Evolutionary conservation across 2,888 invertebrate genomes (phyloP).

Genomic region (Odontomyia ornata): DNA sequence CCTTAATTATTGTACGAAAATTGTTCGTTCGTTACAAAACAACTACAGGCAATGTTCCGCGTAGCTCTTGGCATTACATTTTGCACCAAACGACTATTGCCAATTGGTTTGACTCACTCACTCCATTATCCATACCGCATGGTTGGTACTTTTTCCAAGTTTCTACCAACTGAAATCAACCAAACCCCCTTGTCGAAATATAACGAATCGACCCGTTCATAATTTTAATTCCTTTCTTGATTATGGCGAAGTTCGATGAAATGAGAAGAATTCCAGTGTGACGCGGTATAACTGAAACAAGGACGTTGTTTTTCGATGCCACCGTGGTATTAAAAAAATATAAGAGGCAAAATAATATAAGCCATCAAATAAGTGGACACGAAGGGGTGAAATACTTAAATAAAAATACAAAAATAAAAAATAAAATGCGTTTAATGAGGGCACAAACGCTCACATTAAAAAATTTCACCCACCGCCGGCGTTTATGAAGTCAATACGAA

Average conservation of each 20-base stretch:
- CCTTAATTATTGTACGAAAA: slow-evolving; percentile 50
- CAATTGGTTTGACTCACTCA: slow-evolving; percentile 1
- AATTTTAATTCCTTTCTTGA: slow-evolving; percentile 42
- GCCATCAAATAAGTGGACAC: slow-evolving; percentile 39
- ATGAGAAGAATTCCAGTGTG: slow-evolving; percentile 7
- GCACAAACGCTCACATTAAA: slow-evolving; percentile 48
- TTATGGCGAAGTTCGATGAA: slow-evolving; percentile 26
- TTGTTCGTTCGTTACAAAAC: slow-evolving; percentile 29
- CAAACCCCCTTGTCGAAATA: slow-evolving; percentile 28
- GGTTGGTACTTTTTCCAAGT: slow-evolving; percentile 25
- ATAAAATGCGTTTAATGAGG: slow-evolving; percentile 49
- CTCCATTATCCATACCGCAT: background rate
- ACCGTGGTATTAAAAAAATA: too few species aligned
- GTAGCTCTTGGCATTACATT: background rate
- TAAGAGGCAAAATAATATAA: background rate
- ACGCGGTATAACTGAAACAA: background rate
- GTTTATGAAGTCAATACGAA: background rate
- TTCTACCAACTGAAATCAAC: background rate
- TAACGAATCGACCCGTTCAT: slow-evolving; percentile 38
- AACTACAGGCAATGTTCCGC: slow-evolving; percentile 30
- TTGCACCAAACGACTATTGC: background rate
- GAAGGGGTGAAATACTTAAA: slow-evolving; percentile 42
- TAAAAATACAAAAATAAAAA: slow-evolving; percentile 30
- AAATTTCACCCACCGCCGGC: slow-evolving; percentile 27
- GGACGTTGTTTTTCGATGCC: background rate